These are phyloP conservation scores for Lichenostomus cassidix DNA, from an alignment of 2,113 vertebrate species.

Conservation along the genomic window DNA sequence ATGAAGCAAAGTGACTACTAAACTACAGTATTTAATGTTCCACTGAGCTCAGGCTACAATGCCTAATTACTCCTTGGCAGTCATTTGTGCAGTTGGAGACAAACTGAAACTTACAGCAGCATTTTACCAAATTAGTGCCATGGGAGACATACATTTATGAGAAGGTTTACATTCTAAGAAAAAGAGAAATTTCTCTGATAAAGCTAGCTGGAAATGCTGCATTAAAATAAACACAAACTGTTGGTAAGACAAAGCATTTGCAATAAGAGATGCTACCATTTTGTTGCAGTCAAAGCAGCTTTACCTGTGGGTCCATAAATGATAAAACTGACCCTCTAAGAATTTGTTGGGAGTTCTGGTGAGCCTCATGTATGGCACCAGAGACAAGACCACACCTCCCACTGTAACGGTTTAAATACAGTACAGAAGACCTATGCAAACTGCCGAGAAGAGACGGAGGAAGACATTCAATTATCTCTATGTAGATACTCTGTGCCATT, in stretches of 20 bases:
- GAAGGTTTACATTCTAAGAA: not conserved
- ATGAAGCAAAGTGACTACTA: not conserved
- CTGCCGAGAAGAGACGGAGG: not conserved
- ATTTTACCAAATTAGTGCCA: not conserved
- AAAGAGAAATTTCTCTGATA: not conserved
- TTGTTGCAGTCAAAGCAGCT: not conserved
- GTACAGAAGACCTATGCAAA: not conserved
- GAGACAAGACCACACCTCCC: not conserved
- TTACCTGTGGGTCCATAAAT: not conserved
- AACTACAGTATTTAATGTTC: constrained; percentile 6
- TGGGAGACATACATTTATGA: not conserved
- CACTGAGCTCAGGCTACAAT: not conserved
- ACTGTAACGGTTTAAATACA: not conserved
- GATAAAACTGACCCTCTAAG: not conserved
- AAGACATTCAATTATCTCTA: not conserved
- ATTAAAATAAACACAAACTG: not conserved
- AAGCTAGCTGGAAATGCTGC: not conserved
- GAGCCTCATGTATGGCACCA: not conserved
- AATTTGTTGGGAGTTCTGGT: not conserved
- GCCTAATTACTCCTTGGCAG: not conserved
- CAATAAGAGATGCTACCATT: not conserved
- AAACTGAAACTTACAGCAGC: not conserved
- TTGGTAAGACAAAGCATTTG: not conserved
- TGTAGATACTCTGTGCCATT: not conserved
- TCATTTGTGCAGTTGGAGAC: not conserved